Percentiles rank a stretch among this genome's conserved stretches.
Evolutionary conservation across 2,113 vertebrate species (phyloP).

Genomic region (Labrus mixtus): DNA sequence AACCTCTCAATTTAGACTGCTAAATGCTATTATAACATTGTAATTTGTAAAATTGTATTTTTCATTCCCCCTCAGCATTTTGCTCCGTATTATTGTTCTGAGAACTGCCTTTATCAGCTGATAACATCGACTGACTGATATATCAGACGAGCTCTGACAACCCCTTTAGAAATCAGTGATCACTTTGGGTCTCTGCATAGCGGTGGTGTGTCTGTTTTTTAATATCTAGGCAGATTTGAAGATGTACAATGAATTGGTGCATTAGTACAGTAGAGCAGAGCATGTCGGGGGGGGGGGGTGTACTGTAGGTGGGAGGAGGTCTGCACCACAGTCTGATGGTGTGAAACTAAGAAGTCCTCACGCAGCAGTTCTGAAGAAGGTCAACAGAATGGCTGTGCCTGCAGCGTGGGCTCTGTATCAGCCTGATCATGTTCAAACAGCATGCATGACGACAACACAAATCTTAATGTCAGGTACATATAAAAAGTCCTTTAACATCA

Average conservation of each 20-base stretch:
- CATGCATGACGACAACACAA: neutral
- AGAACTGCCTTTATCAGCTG: no score
- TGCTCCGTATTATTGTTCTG: no score
- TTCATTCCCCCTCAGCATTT: no score
- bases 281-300: conserved; percentile 11
- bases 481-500: neutral
- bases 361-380: conserved; percentile 66
- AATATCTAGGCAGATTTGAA: neutral
- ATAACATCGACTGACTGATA: no score
- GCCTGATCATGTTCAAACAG: neutral
- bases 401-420: conserved; percentile 21
- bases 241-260: conserved; percentile 12
- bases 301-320: conserved; percentile 34
- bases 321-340: conserved; percentile 32
- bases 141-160: no score
- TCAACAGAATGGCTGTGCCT: conserved; percentile 43
- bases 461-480: neutral
- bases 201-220: no score
- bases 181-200: no score
- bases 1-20: no score
- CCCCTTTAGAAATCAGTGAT: no score
- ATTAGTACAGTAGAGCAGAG: conserved; percentile 26
- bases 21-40: no score
- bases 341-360: conserved; percentile 35
- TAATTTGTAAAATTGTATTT: no score